Evolutionary conservation across 2,888 invertebrate species (phyloP), one percentile per base, ranked within the genome.

Genomic region (Ditula angustiorana): DNA sequence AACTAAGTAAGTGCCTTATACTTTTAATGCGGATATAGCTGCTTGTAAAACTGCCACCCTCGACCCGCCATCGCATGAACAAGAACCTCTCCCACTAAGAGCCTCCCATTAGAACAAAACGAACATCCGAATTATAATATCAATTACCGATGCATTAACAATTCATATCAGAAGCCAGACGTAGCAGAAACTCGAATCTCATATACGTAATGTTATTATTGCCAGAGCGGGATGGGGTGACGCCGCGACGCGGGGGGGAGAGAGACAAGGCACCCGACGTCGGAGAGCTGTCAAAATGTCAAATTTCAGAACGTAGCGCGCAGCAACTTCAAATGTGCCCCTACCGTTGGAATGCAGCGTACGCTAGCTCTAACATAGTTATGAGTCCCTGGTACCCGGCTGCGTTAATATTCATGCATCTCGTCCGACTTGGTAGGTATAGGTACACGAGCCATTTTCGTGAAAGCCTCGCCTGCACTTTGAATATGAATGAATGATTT

Each of bases 281-380:
- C 91, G 92, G 91, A 87, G 91, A 88, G 86, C 93, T 93, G 93
- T 93, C 93, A 93, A 93, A 93, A 93, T 88, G 93, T 93, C 93
- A 93, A 93, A 93, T 93, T 93, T 92, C 91, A 87, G 91, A 86
- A 90, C 90, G 86, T 84, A 82, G 88, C 88, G 89, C 90, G 87
- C 86, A 76, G 80, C 86, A 90, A 92, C 88, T 92, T 91, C 90
- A 91, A 91, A 90, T 91, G 92, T 89, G 91, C 90, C 87, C 86
- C 88, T 85, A 85, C 87, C 83, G 87, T 81, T 82, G 86, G 87
- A 88, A 80, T 88, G 88, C 90, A 87, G 81, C 82, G 82, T 81
- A 75, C 76, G 69, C 80, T 83, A 85, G 79, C 86, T 87, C 87
- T 91, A 90, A 90, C 86, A 89, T 87, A 90, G 91, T 91, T 91